Evolutionary conservation across 2,888 invertebrate species (phyloP).

Genomic region (Chelonus formosanus): DNA sequence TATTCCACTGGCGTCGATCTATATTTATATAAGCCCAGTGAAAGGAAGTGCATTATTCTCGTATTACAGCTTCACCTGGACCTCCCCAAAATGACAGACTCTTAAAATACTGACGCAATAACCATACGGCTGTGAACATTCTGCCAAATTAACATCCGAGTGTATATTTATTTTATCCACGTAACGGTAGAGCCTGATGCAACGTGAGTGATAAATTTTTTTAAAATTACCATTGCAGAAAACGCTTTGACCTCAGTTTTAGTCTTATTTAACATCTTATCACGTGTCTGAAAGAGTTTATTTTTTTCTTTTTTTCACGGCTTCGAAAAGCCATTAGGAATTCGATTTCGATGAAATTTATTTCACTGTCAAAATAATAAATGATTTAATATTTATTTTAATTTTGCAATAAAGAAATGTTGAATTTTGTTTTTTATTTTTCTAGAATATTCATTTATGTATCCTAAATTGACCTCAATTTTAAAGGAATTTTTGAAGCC

Average conservation of each 20-base stretch:
- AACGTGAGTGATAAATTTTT: conserved; percentile 41
- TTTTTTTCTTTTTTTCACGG: not conserved
- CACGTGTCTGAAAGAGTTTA: conserved; percentile 1
- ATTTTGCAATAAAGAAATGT: no score
- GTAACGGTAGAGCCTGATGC: conserved; percentile 28
- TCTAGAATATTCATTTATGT: no score
- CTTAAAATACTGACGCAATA: conserved; percentile 30
- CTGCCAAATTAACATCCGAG: conserved; percentile 18
- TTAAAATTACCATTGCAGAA: conserved; percentile 30
- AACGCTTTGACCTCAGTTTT: conserved; percentile 21
- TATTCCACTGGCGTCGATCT: conserved; percentile 35
- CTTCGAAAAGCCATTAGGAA: no score
- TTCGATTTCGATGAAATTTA: no score
- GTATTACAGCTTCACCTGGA: conserved; percentile 11
- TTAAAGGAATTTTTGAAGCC: no score
- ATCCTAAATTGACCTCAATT: no score
- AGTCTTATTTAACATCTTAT: not conserved
- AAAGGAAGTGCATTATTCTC: conserved; percentile 9
- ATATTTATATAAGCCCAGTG: not conserved
- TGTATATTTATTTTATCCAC: conserved; percentile 27
- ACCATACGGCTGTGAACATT: conserved; percentile 1
- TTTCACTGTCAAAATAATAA: no score
- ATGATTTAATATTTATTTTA: no score
- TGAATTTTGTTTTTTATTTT: no score
- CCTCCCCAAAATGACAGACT: no score